Evolutionary conservation across 2,888 invertebrate genomes (phyloP).

Genomic region (Chymomyza caudatula): DNA sequence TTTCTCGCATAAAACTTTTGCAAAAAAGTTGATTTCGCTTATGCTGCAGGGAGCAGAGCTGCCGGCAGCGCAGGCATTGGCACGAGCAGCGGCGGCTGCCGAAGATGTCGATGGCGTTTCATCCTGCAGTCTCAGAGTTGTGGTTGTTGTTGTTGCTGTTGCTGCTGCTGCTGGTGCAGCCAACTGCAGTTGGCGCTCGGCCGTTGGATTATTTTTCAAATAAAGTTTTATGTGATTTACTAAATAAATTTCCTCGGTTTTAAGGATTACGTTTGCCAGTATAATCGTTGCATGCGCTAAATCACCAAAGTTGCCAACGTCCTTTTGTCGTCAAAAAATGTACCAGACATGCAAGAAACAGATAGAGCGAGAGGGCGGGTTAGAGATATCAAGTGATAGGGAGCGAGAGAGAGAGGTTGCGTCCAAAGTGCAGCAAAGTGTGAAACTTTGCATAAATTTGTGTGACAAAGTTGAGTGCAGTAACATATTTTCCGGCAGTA

Average conservation of each 20-base stretch:
- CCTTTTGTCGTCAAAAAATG: constrained; percentile 47
- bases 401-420: constrained; percentile 21
- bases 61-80: constrained; percentile 31
- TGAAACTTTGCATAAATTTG: constrained; percentile 65
- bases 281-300: constrained; percentile 77
- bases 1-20: constrained; percentile 76
- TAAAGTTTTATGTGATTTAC: constrained; percentile 78
- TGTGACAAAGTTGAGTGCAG: constrained; percentile 55
- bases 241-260: constrained; percentile 78
- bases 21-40: constrained; percentile 77
- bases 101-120: constrained; percentile 72
- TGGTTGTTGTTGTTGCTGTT: constrained; percentile 18
- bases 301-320: constrained; percentile 76
- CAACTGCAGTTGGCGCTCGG: constrained; percentile 43
- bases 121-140: constrained; percentile 26
- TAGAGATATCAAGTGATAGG: neutral
- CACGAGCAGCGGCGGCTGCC: constrained; percentile 49
- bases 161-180: constrained; percentile 32
- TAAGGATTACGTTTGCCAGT: constrained; percentile 77
- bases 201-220: constrained; percentile 76
- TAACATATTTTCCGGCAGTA: constrained; percentile 63
- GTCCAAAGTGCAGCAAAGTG: constrained; percentile 57
- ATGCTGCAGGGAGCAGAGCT: constrained; percentile 41
- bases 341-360: neutral
- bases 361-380: constrained; percentile 3